phyloP scores from a whole-genome alignment of 2,888 invertebrate genomes.

The Linnaemya vulpina region DNA sequence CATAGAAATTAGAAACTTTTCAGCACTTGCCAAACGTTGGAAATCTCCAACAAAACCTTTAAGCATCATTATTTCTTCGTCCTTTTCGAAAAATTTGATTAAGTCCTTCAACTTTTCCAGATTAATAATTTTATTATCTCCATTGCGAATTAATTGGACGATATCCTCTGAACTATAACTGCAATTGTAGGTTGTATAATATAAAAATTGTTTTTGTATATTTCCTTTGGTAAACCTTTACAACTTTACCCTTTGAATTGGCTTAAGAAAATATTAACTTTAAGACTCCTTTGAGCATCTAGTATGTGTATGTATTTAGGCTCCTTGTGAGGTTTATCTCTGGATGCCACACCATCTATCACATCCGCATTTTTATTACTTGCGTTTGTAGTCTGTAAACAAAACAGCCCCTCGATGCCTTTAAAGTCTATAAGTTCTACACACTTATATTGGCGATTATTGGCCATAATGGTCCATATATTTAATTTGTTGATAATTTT shows the following conservation, averaged over 20 bases:
- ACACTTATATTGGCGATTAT: constrained; percentile 92
- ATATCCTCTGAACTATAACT: constrained; percentile 91
- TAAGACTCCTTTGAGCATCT: constrained; percentile 96
- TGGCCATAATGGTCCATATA: constrained; percentile 95
- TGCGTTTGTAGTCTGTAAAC: constrained; percentile 88
- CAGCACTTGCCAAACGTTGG: constrained; percentile 94
- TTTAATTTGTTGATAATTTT: constrained; percentile 95
- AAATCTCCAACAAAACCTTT: constrained; percentile 93
- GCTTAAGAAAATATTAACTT: constrained; percentile 98
- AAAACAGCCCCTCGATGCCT: constrained; percentile 96
- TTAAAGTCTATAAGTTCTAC: constrained; percentile 95
- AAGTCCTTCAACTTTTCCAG: constrained; percentile 95
- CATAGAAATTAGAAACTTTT: constrained; percentile 95
- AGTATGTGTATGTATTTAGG: constrained; percentile 93
- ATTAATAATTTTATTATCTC: constrained; percentile 93
- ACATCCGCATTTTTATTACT: constrained; percentile 80
- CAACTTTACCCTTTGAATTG: constrained; percentile 92
- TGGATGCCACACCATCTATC: constrained; percentile 82
- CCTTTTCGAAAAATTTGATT: constrained; percentile 95
- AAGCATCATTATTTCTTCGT: constrained; percentile 96
- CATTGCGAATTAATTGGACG: constrained; percentile 91
- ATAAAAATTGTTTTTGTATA: background rate
- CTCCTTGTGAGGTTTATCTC: constrained; percentile 87
- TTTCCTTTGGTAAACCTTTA: background rate
- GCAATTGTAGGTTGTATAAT: background rate